These are phyloP conservation scores for Drosophila orosa DNA, from an alignment of 1,140 invertebrate species.

Conservation along the genomic window DNA sequence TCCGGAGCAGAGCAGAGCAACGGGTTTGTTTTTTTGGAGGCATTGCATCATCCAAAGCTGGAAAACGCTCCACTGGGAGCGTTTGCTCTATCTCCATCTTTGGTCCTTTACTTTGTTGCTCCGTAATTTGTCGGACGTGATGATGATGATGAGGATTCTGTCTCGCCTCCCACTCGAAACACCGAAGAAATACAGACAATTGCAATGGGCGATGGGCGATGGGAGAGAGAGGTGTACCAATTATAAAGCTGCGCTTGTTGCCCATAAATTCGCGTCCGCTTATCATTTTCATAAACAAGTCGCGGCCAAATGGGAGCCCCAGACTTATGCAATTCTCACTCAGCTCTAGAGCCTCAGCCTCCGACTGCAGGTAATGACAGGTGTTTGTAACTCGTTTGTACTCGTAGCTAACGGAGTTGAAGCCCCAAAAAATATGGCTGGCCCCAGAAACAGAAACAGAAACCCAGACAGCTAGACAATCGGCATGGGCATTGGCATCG, in stretches of 20 bases:
- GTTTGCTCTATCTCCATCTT: slow-evolving; percentile 17
- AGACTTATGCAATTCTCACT: slow-evolving; percentile 75
- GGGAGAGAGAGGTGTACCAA: slow-evolving; percentile 61
- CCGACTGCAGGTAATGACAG: slow-evolving; percentile 72
- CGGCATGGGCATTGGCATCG: slow-evolving; percentile 59
- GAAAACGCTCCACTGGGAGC: slow-evolving; percentile 28
- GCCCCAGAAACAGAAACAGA: slow-evolving; percentile 24
- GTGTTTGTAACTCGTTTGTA: slow-evolving; percentile 80
- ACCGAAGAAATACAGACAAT: slow-evolving; percentile 26
- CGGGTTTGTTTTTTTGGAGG: slow-evolving; percentile 41
- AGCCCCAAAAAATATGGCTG: slow-evolving; percentile 29
- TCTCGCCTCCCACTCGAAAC: slow-evolving; percentile 29
- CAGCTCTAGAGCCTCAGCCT: slow-evolving; percentile 12
- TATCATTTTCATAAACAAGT: slow-evolving; percentile 83
- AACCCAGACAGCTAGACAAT: slow-evolving; percentile 56
- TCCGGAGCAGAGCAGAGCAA: slow-evolving; percentile 52
- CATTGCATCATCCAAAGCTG: slow-evolving; percentile 56
- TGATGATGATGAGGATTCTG: slow-evolving; percentile 41
- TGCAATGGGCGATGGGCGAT: slow-evolving; percentile 20
- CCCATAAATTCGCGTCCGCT: slow-evolving; percentile 78
- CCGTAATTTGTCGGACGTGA: slow-evolving; percentile 53
- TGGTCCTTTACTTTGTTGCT: slow-evolving; percentile 61
- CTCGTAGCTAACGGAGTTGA: slow-evolving; percentile 61
- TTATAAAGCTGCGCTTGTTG: slow-evolving; percentile 73
- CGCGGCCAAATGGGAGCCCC: slow-evolving; percentile 61